A percentile compares a stretch with the other conserved stretches of the same genome.
phyloP scores from a whole-genome alignment of 2,888 invertebrate genomes.

The Pheosia tremula region DNA sequence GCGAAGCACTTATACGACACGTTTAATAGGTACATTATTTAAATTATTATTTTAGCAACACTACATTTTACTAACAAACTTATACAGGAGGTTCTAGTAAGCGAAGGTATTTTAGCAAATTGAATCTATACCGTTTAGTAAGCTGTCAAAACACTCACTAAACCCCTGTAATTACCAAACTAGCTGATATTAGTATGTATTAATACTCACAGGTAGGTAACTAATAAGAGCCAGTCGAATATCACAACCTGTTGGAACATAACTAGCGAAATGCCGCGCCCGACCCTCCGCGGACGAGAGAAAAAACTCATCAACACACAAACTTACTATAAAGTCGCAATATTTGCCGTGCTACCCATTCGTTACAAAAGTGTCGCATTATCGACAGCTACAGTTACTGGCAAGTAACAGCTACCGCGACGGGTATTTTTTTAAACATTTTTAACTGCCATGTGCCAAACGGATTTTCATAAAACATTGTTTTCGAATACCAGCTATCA shows the following conservation, averaged over 20 bases:
- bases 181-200: conserved; percentile 9
- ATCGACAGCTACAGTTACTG: background rate
- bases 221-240: conserved; percentile 36
- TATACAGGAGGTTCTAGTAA: background rate
- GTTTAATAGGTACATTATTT: conserved; percentile 10
- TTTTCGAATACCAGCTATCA: no score
- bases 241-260: conserved; percentile 54
- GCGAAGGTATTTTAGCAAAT: no score
- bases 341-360: conserved; percentile 48
- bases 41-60: background rate
- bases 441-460: no score
- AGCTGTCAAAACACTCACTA: background rate
- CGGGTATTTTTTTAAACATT: no score
- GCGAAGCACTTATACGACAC: conserved; percentile 22
- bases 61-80: background rate
- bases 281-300: conserved; percentile 45
- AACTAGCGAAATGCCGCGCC: conserved; percentile 31
- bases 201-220: conserved; percentile 32
- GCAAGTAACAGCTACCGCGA: background rate
- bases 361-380: background rate
- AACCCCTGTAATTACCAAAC: background rate
- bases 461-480: no score
- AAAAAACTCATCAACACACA: conserved; percentile 61
- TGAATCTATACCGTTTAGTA: no score
- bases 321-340: conserved; percentile 70